These are phyloP conservation scores for Meandrusa payeni DNA, from an alignment of 2,888 invertebrate genomes.

Conservation along the genomic window DNA sequence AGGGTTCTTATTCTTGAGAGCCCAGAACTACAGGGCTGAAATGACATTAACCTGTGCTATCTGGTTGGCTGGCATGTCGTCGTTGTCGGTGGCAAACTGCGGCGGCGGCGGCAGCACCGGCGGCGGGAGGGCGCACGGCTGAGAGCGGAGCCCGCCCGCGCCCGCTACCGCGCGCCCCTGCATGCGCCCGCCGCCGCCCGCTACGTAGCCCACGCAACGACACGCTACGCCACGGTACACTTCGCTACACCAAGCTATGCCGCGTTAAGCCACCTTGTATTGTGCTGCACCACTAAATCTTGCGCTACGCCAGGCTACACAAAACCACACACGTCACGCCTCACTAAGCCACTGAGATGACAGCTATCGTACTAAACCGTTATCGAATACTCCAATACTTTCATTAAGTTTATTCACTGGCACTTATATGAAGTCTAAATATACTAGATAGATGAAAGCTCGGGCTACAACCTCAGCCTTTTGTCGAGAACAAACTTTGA, in stretches of 20 bases:
- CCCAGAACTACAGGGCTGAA: too few relatives aligned
- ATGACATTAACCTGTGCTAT: slow-evolving; percentile 64
- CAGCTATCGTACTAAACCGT: too few relatives aligned
- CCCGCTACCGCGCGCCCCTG: slow-evolving; percentile 75
- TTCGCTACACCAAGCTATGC: slow-evolving; percentile 20
- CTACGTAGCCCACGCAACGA: slow-evolving; percentile 38
- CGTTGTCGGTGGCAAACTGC: slow-evolving; percentile 67
- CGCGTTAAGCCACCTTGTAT: not conserved
- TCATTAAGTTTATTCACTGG: slow-evolving; percentile 1
- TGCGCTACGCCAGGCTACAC: not conserved
- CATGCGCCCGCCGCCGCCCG: slow-evolving; percentile 67
- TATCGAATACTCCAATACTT: too few relatives aligned
- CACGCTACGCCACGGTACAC: slow-evolving; percentile 32
- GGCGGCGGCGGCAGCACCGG: slow-evolving; percentile 72
- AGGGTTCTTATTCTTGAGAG: too few relatives aligned
- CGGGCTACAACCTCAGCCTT: too few relatives aligned
- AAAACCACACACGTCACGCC: too few relatives aligned
- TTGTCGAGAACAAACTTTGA: not conserved
- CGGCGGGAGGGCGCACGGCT: slow-evolving; percentile 75
- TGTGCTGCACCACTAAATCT: not conserved
- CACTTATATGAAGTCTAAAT: slow-evolving; percentile 5
- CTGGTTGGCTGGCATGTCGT: slow-evolving; percentile 76
- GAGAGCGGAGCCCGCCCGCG: slow-evolving; percentile 72
- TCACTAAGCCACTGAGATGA: too few relatives aligned
- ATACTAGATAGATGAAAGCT: too few relatives aligned